Evolutionary conservation across 2,113 vertebrate genomes (phyloP), one percentile per base, ranked within the genome.

Genomic region (Ceuthmochares aereus): DNA sequence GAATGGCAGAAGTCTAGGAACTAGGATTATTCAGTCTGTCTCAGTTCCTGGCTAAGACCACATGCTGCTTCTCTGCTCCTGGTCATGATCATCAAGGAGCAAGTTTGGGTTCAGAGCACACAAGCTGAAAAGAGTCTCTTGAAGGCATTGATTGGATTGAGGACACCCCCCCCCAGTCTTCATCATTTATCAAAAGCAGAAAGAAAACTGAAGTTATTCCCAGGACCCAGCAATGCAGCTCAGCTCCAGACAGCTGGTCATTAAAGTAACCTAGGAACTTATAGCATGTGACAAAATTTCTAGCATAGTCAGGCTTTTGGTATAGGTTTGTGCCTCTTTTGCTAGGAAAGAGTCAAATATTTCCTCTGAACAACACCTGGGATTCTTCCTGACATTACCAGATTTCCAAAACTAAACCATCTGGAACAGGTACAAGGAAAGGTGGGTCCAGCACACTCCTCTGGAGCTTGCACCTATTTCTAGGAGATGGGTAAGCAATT

Each of bases 1-100:
- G 51, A 52, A 27, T 1, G 10, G 15, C 0, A 0, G 37, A 23
- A 20, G n/a, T 34, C n/a, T 62, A 34, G 36, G 9, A 82, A 7
- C 29, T 68, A 16, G 40, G 12, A 14, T 43, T 78, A 42, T 49
- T 68, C 29, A 37, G 14, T 14, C 30, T 49, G 47, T 45, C 30
- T 30, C 7, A 27, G 13, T 12, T 15, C 26, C 29, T 68, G 36
- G n/a, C 8, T 78, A 68, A 58, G 60, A 10, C 7, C 54, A 47
- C 32, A 15, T 43, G 14, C 29, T 92, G 34, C 37, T 85, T 72
- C 32, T n/a, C 7, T 88, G 40, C 8, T 69, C 43, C 52, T 26
- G 17, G n/a, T 21, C 26, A 23, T 0, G 4, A 8, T 7, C 68
- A 22, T 47, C 12, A 56, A 60, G 30, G 55, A 83, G 19, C 11